phyloP scores from a whole-genome alignment of 2,113 vertebrate species.

The Phoxinus phoxinus region DNA sequence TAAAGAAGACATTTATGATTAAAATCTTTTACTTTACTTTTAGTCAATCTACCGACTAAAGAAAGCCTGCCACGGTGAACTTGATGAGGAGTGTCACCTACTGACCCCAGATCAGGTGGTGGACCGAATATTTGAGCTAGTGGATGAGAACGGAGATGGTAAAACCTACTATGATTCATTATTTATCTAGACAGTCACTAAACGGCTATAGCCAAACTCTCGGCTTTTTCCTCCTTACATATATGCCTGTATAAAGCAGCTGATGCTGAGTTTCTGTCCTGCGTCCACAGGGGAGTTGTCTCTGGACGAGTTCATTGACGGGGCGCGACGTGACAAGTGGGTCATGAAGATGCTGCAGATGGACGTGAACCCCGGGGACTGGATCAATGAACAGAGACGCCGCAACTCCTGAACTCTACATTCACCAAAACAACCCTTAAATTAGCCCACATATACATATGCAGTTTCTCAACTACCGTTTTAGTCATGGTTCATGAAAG shows the following conservation, averaged over 20 bases:
- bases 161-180: slow-evolving; percentile 50
- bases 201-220: not conserved
- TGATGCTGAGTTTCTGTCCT: slow-evolving; percentile 21
- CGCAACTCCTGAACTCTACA: slow-evolving; percentile 59
- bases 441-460: not conserved
- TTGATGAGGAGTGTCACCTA: slow-evolving; percentile 78
- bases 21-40: slow-evolving; percentile 38
- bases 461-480: not conserved
- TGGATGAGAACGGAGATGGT: slow-evolving; percentile 97
- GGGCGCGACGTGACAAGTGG: slow-evolving; percentile 91
- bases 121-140: slow-evolving; percentile 93
- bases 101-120: slow-evolving; percentile 92
- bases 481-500: not conserved
- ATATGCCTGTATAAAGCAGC: not conserved
- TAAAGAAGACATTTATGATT: not conserved
- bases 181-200: not conserved
- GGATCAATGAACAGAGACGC: slow-evolving; percentile 83
- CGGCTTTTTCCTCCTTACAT: not conserved
- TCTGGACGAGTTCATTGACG: slow-evolving; percentile 90
- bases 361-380: slow-evolving; percentile 86
- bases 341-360: slow-evolving; percentile 98
- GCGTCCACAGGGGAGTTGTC: slow-evolving; percentile 85
- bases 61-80: slow-evolving; percentile 84
- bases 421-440: slow-evolving; percentile 8
- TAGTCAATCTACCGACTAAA: slow-evolving; percentile 94